These are phyloP conservation scores for Gandaritis pyraliata DNA, from an alignment of 2,888 invertebrate species.

Conservation along the genomic window DNA sequence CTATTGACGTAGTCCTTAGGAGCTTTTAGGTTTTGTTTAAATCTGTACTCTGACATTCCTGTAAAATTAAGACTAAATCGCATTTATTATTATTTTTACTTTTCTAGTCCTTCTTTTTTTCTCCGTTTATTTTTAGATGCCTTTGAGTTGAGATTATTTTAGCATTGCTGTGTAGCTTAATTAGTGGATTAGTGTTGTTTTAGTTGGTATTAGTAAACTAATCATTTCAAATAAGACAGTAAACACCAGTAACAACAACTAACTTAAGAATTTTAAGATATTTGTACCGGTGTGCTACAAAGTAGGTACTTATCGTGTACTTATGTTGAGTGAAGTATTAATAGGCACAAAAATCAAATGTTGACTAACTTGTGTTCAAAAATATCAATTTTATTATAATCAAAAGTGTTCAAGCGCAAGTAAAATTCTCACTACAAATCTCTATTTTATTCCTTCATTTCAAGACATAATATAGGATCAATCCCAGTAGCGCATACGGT, in stretches of 20 bases:
- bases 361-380: constrained; percentile 16
- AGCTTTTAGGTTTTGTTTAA: background rate
- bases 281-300: constrained; percentile 13
- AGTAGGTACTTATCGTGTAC: constrained; percentile 1
- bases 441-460: constrained; percentile 50
- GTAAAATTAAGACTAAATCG: constrained; percentile 29
- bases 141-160: constrained; percentile 1
- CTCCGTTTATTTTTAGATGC: background rate
- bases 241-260: background rate
- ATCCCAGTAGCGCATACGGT: constrained; percentile 37
- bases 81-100: constrained; percentile 33
- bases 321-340: constrained; percentile 3
- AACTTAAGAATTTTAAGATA: background rate
- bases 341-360: constrained; percentile 19
- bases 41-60: constrained; percentile 37
- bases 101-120: constrained; percentile 30
- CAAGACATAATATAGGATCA: constrained; percentile 57
- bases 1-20: background rate
- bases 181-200: background rate
- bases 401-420: constrained; percentile 18
- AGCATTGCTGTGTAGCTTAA: too few species aligned
- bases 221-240: background rate
- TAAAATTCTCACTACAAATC: constrained; percentile 24
- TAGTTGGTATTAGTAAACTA: background rate
- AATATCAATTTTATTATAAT: constrained; percentile 23